These are phyloP conservation scores for Lasiurus borealis DNA, from an alignment of 2,113 vertebrate genomes.

Conservation along the genomic window DNA sequence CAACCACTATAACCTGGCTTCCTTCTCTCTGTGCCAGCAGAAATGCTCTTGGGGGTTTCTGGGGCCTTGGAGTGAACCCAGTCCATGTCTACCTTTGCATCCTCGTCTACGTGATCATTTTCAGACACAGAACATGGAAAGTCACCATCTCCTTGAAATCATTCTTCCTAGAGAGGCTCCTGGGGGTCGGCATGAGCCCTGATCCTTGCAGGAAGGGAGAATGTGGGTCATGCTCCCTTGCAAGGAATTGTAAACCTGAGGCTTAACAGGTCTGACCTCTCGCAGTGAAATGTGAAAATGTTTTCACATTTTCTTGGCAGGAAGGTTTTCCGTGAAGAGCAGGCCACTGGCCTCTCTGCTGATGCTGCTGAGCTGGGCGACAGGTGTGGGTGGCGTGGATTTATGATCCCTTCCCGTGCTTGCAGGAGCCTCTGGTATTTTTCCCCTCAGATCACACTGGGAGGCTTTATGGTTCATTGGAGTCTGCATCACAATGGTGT, in stretches of 20 bases:
- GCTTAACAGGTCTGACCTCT: background rate
- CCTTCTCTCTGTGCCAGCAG: background rate
- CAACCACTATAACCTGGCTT: background rate
- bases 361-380: background rate
- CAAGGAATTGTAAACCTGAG: background rate
- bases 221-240: background rate
- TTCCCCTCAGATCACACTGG: background rate
- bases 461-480: background rate
- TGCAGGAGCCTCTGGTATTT: background rate
- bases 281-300: no score
- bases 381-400: background rate
- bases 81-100: background rate
- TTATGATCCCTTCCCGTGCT: background rate
- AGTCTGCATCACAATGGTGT: background rate
- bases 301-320: background rate
- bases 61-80: background rate
- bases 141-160: background rate
- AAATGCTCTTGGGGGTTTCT: background rate
- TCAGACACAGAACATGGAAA: background rate
- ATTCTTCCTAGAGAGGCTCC: background rate
- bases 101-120: background rate
- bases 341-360: background rate
- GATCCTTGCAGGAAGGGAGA: background rate
- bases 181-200: background rate
- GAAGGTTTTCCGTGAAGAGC: background rate